Base-by-base conservation (phyloP, 2,797 vertebrate genomes). In the Pseudocheirus occidentalis region DNA sequence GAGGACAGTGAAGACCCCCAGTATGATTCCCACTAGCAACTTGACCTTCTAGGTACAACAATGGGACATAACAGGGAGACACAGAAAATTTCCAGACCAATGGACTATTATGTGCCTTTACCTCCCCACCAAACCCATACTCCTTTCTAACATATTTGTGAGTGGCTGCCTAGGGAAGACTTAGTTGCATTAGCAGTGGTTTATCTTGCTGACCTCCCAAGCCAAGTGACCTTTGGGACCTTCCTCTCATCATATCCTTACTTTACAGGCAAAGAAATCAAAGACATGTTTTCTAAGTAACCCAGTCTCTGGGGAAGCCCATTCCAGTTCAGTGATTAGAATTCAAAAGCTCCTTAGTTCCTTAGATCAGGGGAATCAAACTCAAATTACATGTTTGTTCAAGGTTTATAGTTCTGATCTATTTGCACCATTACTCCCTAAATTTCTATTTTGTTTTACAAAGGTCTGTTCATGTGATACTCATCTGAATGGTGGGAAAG, bases 301-400 rank as follows among this genome's bases (percentile, higher is more conserved):
- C 10, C 40, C 40, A 87, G n/a, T 27, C 73, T 27, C 73, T 27
- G 21, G 40, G 73, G 73, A 87, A 87, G 10, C 21, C 73, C 73
- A 87, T 87, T 87, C 73, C 40, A 50, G 73, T 10, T 24, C 73
- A 87, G 73, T 87, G 73, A 87, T 87, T 87, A 87, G 40, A 46
- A 87, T 87, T 87, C 73, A 87, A 87, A 87, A 87, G 73, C 73
- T 87, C 58, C 50, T 62, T 57, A 50, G 46, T 94, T 89, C 55
- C 62, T 93, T 90, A 91, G 92, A n/a, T 92, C 59, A 94, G 53
- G 40, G 90, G 57, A 94, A 31, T 66, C 50, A 96, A 10, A 11
- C 46, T 18, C n/a, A 92, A 55, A 58, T 94, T 53, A 66, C 53
- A 93, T 89, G 27, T 62, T 91, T 57, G 21, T 50, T 87, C 40